Percentiles rank a stretch among this genome's conserved stretches.
These are phyloP conservation scores for Drosophila birchii DNA, from an alignment of 2,888 invertebrate species.

Conservation along the genomic window DNA sequence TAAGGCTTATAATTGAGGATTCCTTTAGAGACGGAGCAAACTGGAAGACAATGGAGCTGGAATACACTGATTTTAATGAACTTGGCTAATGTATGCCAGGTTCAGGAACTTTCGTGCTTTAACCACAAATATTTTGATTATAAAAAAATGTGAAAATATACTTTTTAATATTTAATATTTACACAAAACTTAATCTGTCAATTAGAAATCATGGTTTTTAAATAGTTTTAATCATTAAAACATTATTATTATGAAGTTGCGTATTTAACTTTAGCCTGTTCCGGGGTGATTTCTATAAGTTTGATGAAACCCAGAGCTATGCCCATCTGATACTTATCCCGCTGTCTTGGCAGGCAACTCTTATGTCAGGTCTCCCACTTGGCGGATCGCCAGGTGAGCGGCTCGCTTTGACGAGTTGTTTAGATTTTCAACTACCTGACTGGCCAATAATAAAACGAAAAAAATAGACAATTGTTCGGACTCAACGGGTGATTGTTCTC, in stretches of 20 bases:
- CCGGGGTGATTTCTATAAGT: not conserved
- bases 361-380: constrained; percentile 5
- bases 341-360: not conserved
- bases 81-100: too few species aligned
- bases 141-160: not conserved
- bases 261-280: not conserved
- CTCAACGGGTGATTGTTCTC: not conserved
- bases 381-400: constrained; percentile 3
- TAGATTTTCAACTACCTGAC: constrained; percentile 11
- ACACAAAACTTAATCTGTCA: not conserved
- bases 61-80: not conserved
- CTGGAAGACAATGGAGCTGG: not conserved
- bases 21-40: not conserved
- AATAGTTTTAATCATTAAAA: not conserved
- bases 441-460: constrained; percentile 6
- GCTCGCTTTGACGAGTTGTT: constrained; percentile 13
- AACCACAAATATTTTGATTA: too few species aligned
- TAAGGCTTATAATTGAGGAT: not conserved
- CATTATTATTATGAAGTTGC: not conserved
- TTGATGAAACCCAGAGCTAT: not conserved
- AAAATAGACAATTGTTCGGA: constrained; percentile 1
- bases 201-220: too few species aligned
- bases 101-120: too few species aligned
- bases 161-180: not conserved
- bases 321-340: too few species aligned